Percentiles rank a stretch among this genome's conserved stretches.
Evolutionary conservation across 2,888 invertebrate genomes (phyloP).

Genomic region (Nesidiocoris tenuis): DNA sequence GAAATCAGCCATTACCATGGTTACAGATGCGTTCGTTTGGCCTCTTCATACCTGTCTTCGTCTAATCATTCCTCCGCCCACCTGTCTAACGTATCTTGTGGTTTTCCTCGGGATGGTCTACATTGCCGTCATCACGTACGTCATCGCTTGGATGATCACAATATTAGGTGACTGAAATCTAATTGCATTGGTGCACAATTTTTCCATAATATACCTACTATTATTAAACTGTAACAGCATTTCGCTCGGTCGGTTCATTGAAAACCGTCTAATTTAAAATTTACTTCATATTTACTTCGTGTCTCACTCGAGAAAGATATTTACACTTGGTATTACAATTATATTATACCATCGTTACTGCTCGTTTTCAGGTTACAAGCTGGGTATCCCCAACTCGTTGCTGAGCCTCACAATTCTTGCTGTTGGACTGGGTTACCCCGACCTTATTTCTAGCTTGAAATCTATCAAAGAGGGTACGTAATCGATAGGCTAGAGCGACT

Average conservation of each 20-base stretch:
- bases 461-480: conserved; percentile 85
- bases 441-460: conserved; percentile 89
- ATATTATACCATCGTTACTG: too few species aligned
- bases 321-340: too few species aligned
- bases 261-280: too few species aligned
- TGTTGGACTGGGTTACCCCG: conserved; percentile 89
- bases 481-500: too few species aligned
- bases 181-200: too few species aligned
- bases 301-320: too few species aligned
- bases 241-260: too few species aligned
- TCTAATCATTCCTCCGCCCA: conserved; percentile 11
- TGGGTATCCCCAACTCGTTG: conserved; percentile 88
- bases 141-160: conserved; percentile 95
- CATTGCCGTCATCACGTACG: conserved; percentile 87
- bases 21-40: neutral
- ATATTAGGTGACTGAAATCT: conserved; percentile 72
- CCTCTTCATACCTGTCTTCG: conserved; percentile 10
- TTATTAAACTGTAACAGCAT: too few species aligned
- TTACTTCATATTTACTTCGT: too few species aligned
- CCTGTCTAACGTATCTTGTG: conserved; percentile 54
- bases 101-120: conserved; percentile 80
- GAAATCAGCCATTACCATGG: neutral
- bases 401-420: conserved; percentile 93
- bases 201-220: too few species aligned
- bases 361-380: conserved; percentile 71